phyloP scores from a whole-genome alignment of 2,888 invertebrate species.

The Drosophila lutescens region DNA sequence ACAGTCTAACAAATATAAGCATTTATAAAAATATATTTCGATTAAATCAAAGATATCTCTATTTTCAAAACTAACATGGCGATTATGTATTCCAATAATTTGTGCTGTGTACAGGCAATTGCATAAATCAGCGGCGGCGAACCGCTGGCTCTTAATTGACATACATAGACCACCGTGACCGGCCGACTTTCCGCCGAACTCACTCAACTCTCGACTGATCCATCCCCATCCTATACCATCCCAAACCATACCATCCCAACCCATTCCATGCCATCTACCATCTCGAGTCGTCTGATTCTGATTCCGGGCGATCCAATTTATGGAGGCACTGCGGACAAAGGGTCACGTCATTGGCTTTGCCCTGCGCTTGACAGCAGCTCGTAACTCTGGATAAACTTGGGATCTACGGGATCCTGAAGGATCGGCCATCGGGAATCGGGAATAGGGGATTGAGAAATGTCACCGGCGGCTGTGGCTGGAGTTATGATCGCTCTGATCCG shows the following conservation, averaged over 20 bases:
- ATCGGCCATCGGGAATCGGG: background rate
- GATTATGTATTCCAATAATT: conserved; percentile 1
- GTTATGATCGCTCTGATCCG: conserved; percentile 23
- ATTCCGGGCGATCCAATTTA: conserved; percentile 71
- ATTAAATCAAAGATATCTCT: no score
- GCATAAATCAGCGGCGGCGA: conserved; percentile 72
- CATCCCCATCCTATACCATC: background rate
- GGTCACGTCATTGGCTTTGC: conserved; percentile 68
- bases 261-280: conserved; percentile 1
- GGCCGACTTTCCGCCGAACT: conserved; percentile 50
- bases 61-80: no score
- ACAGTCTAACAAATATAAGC: no score
- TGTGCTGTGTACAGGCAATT: conserved; percentile 56
- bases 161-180: conserved; percentile 73
- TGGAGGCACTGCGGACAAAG: conserved; percentile 59
- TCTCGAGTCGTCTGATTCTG: conserved; percentile 34
- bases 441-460: conserved; percentile 8
- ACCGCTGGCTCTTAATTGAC: conserved; percentile 66
- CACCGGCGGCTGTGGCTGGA: conserved; percentile 10
- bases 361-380: conserved; percentile 69
- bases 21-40: no score
- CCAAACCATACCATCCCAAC: background rate
- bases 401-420: conserved; percentile 5
- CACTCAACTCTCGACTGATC: conserved; percentile 15
- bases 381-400: conserved; percentile 38